These are phyloP conservation scores for Grallaria varia DNA, from an alignment of 2,113 vertebrate species.

Conservation along the genomic window DNA sequence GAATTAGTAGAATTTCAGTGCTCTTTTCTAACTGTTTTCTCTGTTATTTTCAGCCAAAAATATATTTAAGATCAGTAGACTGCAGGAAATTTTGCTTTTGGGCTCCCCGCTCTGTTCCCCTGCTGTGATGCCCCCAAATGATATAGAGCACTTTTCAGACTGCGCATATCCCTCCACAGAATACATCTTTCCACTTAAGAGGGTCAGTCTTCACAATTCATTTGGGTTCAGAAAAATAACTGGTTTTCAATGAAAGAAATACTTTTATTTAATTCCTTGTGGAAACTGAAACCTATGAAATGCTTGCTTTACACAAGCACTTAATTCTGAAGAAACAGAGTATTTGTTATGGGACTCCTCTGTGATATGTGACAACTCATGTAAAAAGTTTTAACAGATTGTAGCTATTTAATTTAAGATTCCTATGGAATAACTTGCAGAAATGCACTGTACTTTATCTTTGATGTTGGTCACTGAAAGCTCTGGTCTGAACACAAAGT, in stretches of 20 bases:
- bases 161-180: background rate
- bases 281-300: background rate
- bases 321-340: background rate
- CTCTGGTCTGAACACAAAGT: background rate
- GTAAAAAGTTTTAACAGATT: background rate
- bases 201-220: background rate
- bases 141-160: background rate
- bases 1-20: background rate
- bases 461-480: background rate
- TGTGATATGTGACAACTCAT: background rate
- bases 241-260: background rate
- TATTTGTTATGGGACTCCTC: background rate
- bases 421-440: background rate
- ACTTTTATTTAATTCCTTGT: background rate
- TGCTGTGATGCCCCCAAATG: fast-evolving
- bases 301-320: background rate
- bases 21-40: background rate
- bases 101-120: fast-evolving
- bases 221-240: background rate
- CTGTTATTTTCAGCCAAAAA: background rate
- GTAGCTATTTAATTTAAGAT: background rate
- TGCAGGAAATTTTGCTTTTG: background rate
- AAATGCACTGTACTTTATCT: background rate
- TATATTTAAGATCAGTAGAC: background rate
- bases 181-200: background rate